Evolutionary conservation across 2,888 invertebrate species (phyloP).

Genomic region (Lycocerus yunnanus): DNA sequence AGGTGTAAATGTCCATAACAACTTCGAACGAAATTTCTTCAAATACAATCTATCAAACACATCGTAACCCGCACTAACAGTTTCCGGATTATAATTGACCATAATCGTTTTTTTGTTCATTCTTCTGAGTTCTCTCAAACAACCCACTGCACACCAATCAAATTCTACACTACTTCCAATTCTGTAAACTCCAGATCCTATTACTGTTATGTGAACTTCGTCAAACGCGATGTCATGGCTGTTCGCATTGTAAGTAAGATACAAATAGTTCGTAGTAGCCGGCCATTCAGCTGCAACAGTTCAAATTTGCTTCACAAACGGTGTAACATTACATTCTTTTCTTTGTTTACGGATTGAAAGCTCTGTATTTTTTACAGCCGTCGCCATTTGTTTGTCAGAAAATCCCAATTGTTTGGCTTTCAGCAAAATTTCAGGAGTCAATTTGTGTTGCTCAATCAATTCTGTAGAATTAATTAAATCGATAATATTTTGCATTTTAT

Average conservation of each 20-base stretch:
- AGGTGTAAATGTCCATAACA: conserved; percentile 96
- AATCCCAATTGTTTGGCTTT: conserved; percentile 94
- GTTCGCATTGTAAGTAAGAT: conserved; percentile 91
- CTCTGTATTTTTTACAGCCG: conserved; percentile 85
- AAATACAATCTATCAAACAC: conserved; percentile 99
- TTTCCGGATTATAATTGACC: conserved; percentile 99
- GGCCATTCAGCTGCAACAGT: conserved; percentile 99
- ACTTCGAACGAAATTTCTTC: conserved; percentile 99
- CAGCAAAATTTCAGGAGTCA: conserved; percentile 68
- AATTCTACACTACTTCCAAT: conserved; percentile 99
- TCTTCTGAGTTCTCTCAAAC: conserved; percentile 86
- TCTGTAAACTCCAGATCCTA: conserved; percentile 94
- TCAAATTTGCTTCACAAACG: conserved; percentile 96
- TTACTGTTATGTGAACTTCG: conserved; percentile 82
- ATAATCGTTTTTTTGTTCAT: conserved; percentile 90
- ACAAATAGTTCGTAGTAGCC: conserved; percentile 97
- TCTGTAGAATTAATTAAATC: conserved; percentile 72
- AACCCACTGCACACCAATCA: conserved; percentile 99
- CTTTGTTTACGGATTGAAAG: conserved; percentile 78
- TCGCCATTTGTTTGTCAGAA: conserved; percentile 95
- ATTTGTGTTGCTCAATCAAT: conserved; percentile 62
- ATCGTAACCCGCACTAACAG: conserved; percentile 99
- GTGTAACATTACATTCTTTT: conserved; percentile 76
- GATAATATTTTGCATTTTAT: conserved; percentile 92
- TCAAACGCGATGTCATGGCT: conserved; percentile 83